A percentile compares a stretch with the other conserved stretches of the same genome.
phyloP scores from a whole-genome alignment of 2,797 vertebrate genomes.

The Ammospiza maritima region DNA sequence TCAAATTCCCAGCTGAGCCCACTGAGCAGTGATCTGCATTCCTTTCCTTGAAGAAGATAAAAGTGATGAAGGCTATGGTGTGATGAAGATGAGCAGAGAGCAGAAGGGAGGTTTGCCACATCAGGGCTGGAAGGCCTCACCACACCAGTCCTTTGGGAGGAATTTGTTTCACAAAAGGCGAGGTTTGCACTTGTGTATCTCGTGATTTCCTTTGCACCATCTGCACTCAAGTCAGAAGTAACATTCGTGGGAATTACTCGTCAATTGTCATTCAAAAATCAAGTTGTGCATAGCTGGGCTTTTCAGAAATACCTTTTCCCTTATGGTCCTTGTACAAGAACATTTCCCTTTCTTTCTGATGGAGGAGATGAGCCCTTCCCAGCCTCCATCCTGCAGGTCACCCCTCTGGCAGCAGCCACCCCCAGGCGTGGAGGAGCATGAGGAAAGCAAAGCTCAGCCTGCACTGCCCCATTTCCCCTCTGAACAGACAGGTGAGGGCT shows the following conservation, averaged over 20 bases:
- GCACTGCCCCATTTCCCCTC: background rate
- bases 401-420: background rate
- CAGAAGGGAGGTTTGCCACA: background rate
- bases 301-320: background rate
- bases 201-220: constrained; percentile 27
- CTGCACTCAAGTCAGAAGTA: constrained; percentile 23
- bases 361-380: background rate
- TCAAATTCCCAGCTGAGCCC: background rate
- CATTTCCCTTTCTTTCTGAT: background rate
- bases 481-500: background rate
- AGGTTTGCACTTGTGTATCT: background rate
- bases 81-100: background rate
- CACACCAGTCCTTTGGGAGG: background rate
- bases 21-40: background rate
- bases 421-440: accelerated
- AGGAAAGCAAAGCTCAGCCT: background rate
- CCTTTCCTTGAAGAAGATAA: background rate
- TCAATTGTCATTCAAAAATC: background rate
- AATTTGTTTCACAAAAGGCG: background rate
- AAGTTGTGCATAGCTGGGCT: background rate
- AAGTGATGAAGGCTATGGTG: accelerated
- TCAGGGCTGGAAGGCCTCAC: background rate
- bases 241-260: background rate
- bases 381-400: background rate
- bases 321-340: background rate